Base-by-base conservation (phyloP, 2,797 vertebrate genomes). In the Agapornis canus region DNA sequence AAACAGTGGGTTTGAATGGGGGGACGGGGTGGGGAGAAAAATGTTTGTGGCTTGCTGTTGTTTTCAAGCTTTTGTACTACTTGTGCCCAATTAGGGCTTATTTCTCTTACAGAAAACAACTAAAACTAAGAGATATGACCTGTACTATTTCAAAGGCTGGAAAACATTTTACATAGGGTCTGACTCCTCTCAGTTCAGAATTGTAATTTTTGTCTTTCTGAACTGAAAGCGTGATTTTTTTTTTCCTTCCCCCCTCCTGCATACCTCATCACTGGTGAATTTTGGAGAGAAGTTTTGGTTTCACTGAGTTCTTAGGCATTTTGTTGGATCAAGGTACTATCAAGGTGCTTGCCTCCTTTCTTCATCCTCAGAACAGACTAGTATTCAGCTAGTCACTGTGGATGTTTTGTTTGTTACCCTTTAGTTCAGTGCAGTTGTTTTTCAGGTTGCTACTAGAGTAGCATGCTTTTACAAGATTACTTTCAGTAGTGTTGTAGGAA, bases 141-240 rank as follows among this genome's bases (percentile, higher is more conserved):
- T 92, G n/a, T 76, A 47, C 35, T 75, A 49, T 76, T 91, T 96
- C 92, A 93, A 89, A 95, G 86, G n/a, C 82, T 95, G 89, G 91
- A 95, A 93, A 95, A 72, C 19, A 54, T 92, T 92, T 89, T 78
- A 65, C 64, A 70, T 78, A 78, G 69, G 42, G 65, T 91, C 76
- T 87, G 86, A 83, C 39, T 73, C 31, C 16, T 91, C 31, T 77
- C 57, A 25, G 27, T 86, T 88, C 17, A 93, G 40, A 29, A 29
- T 57, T 27, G 40, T 13, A 32, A 47, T 82, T 84, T 86, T 79
- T 84, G 40, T 39, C 65, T 82, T 73, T 92, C 64, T 94, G 49
- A 93, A 90, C 68, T 78, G 88, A 94, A 80, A 87, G 56, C 23
- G 70, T 81, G 43, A 29, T 39, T 8, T 39, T 39, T 48, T 45